Conservation (phyloP, 2,797 vertebrate species). For the Muscicapa striata region DNA sequence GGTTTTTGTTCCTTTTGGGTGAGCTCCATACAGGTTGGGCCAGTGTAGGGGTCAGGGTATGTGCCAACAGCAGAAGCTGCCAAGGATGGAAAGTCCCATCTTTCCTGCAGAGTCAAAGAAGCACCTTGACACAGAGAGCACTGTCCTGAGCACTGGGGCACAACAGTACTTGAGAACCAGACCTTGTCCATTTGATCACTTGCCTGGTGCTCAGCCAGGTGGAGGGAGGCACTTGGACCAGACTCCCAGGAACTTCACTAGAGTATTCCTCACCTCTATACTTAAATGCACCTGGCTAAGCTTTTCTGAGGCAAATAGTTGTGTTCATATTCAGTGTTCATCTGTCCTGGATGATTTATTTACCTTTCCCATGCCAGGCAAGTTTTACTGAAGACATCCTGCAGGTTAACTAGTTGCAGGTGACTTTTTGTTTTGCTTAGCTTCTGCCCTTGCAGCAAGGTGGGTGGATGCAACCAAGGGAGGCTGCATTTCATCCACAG, state of each 20-base stretch:
- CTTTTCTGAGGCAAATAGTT: not conserved
- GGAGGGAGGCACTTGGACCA: not conserved
- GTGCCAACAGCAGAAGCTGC: not conserved
- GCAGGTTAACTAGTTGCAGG: not conserved
- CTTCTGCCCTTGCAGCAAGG: not conserved
- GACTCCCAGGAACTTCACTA: not conserved
- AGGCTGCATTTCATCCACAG: not conserved
- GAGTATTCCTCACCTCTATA: not conserved
- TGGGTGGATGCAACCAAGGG: not conserved
- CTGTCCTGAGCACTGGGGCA: accelerated
- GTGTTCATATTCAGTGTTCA: not conserved
- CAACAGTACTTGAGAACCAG: not conserved
- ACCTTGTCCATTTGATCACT: too few relatives aligned
- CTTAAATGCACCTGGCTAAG: not conserved
- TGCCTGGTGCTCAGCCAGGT: too few relatives aligned
- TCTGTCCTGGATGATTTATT: not conserved
- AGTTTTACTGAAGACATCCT: not conserved
- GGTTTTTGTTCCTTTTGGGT: not conserved
- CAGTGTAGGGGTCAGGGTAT: accelerated
- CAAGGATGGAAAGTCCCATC: not conserved
- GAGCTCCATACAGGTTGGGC: accelerated
- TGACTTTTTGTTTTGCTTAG: not conserved
- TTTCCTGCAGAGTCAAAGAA: not conserved
- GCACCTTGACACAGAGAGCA: not conserved
- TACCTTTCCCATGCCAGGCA: not conserved